Evolutionary conservation across 2,113 vertebrate genomes (phyloP).

Genomic region (Cochlearius cochlearius): DNA sequence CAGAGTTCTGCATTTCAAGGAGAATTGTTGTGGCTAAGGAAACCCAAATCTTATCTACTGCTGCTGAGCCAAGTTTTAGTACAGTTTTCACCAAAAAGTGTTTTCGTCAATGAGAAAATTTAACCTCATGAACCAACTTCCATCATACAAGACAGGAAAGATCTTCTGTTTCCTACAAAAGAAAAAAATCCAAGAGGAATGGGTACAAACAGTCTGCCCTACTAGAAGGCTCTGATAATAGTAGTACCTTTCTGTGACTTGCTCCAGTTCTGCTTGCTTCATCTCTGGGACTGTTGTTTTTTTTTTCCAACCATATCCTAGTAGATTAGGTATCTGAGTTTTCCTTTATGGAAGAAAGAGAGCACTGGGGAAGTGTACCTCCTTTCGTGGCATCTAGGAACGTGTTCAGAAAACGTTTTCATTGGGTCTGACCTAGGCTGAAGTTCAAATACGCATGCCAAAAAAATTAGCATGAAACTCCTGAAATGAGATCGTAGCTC

Average conservation of each 20-base stretch:
- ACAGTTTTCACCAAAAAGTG: neutral
- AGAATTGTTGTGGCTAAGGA: neutral
- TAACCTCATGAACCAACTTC: neutral
- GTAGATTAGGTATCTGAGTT: neutral
- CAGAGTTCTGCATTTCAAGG: neutral
- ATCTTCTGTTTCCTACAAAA: neutral
- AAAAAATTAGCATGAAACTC: neutral
- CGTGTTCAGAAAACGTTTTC: neutral
- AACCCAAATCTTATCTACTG: neutral
- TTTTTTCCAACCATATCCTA: neutral
- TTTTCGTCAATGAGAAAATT: neutral
- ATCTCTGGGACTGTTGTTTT: neutral
- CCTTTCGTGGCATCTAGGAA: neutral
- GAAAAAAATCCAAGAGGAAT: neutral
- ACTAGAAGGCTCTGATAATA: neutral
- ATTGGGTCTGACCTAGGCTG: neutral
- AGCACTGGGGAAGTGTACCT: neutral
- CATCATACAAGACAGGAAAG: neutral
- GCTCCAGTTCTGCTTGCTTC: neutral
- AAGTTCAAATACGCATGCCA: neutral
- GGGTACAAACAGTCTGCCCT: neutral
- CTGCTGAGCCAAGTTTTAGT: neutral
- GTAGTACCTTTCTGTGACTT: neutral
- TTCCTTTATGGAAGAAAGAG: neutral
- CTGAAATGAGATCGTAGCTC: neutral